Evolutionary conservation across 2,113 vertebrate genomes (phyloP).

Genomic region (Pteruthius melanotis): DNA sequence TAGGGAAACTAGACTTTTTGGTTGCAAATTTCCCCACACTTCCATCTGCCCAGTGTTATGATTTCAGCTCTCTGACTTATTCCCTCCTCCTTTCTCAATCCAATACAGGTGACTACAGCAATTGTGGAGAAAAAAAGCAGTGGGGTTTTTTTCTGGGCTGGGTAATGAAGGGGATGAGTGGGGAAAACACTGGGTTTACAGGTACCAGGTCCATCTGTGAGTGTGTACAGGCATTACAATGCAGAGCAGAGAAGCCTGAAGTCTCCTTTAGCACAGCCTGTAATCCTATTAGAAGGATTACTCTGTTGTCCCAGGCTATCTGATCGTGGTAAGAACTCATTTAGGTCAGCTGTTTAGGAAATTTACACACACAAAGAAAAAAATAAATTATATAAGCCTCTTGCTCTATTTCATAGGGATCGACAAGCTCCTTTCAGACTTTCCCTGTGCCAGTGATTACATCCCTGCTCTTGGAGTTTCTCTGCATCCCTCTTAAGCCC

Average conservation of each 20-base stretch:
- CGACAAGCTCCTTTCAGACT: conserved; percentile 29
- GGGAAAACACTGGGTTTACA: not conserved
- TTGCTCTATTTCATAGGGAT: conserved; percentile 40
- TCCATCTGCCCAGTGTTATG: not conserved
- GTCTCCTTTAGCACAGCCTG: conserved; percentile 52
- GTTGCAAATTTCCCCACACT: not conserved
- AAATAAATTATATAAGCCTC: conserved; percentile 49
- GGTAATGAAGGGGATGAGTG: not conserved
- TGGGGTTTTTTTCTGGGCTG: not conserved
- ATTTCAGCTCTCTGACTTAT: not conserved
- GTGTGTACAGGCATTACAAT: not conserved
- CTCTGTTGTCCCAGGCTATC: conserved; percentile 71
- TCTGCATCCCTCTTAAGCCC: conserved; percentile 29
- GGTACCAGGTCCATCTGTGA: not conserved
- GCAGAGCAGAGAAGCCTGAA: conserved; percentile 30
- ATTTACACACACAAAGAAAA: conserved; percentile 56
- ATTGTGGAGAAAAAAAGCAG: not conserved
- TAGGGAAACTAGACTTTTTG: not conserved
- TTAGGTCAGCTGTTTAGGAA: conserved; percentile 72
- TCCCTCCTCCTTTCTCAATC: not conserved
- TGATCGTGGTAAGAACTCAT: conserved; percentile 71
- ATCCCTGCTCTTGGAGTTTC: conserved; percentile 6
- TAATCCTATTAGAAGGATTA: conserved; percentile 79
- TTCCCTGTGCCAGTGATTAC: conserved; percentile 24
- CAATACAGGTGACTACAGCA: not conserved